Evolutionary conservation across 2,113 vertebrate species (phyloP), one percentile per base, ranked within the genome.

Genomic region (Desmodus rotundus): DNA sequence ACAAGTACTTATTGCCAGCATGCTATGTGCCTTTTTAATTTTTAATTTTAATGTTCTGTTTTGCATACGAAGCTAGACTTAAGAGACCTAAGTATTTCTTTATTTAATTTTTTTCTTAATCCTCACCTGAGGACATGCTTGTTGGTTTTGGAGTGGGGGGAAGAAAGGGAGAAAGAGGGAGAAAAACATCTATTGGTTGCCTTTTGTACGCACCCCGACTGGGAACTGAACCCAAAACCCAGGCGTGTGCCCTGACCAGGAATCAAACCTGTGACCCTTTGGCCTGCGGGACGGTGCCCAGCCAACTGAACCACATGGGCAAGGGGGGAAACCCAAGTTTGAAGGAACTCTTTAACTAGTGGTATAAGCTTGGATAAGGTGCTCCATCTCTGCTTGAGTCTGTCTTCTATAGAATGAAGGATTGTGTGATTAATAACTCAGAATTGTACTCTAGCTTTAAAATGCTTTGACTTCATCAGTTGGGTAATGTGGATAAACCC

Each of bases 31-130:
- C 47, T 94, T 95, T 87, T 87, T 63, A 93, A 63, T 85, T 95
- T 96, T 95, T 87, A 73, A 78, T 58, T 63, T 89, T 68, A 91
- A 33, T 78, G 47, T 22, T 93, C 14, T 2, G 43, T 74, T 92
- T 89, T 92, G 31, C 26, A 63, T 31, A 56, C 70, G 43, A 36
- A 80, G 41, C 38, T 88, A n/a, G 67, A 58, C 38, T 54, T 72
- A n/a, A 56, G 89, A 95, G 63, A 92, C 8, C 56, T 10, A 67
- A 19, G 13, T 93, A 31, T 50, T 74, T 74, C 24, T 10, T 47
- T n/a, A n/a, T 74, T 76, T 63, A 63, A 13, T 19, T 76, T 33
- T 74, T 47, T 76, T n/a, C n/a, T 76, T 4, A 47, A 76, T 76
- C 31, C 16, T 76, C 73, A 33, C 45, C 17, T 1, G 16, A 76